Base-by-base conservation (phyloP, 2,797 vertebrate genomes). In the Pampus argenteus region DNA sequence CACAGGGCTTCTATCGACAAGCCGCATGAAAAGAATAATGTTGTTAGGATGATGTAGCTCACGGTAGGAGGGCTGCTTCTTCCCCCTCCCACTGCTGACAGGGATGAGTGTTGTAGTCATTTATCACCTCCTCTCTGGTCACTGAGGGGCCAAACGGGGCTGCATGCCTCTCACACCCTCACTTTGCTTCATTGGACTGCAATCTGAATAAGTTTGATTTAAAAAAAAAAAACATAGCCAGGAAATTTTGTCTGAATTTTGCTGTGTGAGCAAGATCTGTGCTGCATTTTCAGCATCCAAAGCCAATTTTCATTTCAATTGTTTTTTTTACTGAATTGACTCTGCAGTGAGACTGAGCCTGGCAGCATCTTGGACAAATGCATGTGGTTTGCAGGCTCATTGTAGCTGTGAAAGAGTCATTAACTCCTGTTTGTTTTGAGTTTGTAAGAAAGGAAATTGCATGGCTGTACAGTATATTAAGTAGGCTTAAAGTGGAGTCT, bases 41-140 rank as follows among this genome's bases (percentile, higher is more conserved):
- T 95, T 94, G 93, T 94, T 93, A 92, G 67, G 91, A 92, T 94
- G 95, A 94, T 94, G 91, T 88, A 92, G 93, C 91, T 92, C 91
- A 90, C 91, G 86, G 92, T 84, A 83, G 81, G 91, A 88, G 90
- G 87, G 86, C 90, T 87, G 86, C 89, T 81, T 77, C 84, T 26
- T 66, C 76, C 75, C 52, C 74, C 76, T 57, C 81, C 73, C 76
- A 47, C 51, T 71, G 80, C 94, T 94, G 95, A 95, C 94, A 94
- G 92, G 65, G 88, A 94, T 88, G 94, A 92, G 94, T 91, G 93
- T 91, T 91, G 85, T 84, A 88, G 90, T 95, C 94, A 96, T 96
- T 96, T 94, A 95, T 97, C 95, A 96, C 92, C 93, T 94, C 94
- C 93, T 81, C 89, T 80, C 91, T 92, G 93, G 95, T 90, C 95